phyloP scores from a whole-genome alignment of 37 sponge, comb jelly and placozoan genomes.

The Cliona cf. orientalis region DNA sequence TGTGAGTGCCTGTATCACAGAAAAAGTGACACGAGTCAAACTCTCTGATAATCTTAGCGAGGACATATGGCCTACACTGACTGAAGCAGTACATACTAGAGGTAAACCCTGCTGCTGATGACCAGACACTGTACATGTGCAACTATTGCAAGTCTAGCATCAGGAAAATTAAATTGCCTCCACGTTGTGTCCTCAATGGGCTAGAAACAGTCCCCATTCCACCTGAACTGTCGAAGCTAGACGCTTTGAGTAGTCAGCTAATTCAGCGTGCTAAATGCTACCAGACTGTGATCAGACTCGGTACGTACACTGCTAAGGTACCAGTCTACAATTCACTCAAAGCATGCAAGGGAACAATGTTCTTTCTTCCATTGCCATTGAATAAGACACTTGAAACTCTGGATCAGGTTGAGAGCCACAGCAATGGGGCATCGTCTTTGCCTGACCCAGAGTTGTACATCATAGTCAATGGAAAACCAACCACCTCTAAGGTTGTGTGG shows the following conservation, averaged over 20 bases:
- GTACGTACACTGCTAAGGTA: conserved; percentile 59
- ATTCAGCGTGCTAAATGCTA: conserved; percentile 64
- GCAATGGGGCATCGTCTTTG: too few species aligned
- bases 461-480: conserved; percentile 42
- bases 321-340: conserved; percentile 51
- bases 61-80: conserved; percentile 38
- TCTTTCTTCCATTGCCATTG: conserved; percentile 56
- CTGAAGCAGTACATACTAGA: conserved; percentile 23
- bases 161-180: conserved; percentile 46
- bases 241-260: conserved; percentile 50
- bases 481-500: conserved; percentile 53
- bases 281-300: conserved; percentile 62
- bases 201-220: conserved; percentile 27
- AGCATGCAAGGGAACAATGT: conserved; percentile 48
- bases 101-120: background rate
- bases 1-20: conserved; percentile 47
- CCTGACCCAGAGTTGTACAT: conserved; percentile 49
- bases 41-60: conserved; percentile 10
- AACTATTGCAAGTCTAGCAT: conserved; percentile 47
- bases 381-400: conserved; percentile 57
- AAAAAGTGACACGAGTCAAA: conserved; percentile 22
- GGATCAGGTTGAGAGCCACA: background rate
- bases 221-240: conserved; percentile 45
- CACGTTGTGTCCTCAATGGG: conserved; percentile 71
- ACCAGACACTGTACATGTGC: conserved; percentile 34